A percentile compares a stretch with the other conserved stretches of the same genome.
These are phyloP conservation scores for Cepaea hortensis DNA, from an alignment of 2,888 invertebrate species.

Conservation along the genomic window DNA sequence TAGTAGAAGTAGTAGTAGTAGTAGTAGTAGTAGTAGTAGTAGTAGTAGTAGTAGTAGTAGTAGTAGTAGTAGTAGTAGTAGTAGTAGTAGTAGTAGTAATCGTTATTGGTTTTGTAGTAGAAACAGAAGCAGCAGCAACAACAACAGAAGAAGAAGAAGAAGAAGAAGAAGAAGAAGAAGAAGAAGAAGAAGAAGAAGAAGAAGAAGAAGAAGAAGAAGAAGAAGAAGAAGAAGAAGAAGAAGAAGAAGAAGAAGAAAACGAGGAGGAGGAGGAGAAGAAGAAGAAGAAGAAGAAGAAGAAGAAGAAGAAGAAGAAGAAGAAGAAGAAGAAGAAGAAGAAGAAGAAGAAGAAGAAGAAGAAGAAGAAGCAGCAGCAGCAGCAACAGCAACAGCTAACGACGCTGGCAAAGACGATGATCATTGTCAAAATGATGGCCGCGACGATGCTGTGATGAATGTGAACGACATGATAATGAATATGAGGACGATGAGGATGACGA, in stretches of 20 bases:
- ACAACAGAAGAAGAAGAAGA: too few species aligned
- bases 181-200: too few species aligned
- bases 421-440: neutral
- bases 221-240: neutral
- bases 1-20: constrained; percentile 29
- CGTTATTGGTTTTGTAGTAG: neutral
- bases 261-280: neutral
- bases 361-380: too few species aligned
- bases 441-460: neutral
- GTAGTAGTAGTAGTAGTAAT: neutral
- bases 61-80: neutral
- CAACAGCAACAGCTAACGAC: neutral
- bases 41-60: neutral
- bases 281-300: neutral
- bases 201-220: neutral
- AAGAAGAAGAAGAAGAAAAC: neutral
- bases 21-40: neutral
- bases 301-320: constrained; percentile 9
- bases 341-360: neutral
- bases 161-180: too few species aligned
- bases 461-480: too few species aligned
- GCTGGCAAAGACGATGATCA: too few species aligned
- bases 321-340: neutral
- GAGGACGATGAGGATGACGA: too few species aligned
- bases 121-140: too few species aligned